Base-by-base conservation (phyloP, 2,797 vertebrate genomes). In the Podarcis lilfordi region DNA sequence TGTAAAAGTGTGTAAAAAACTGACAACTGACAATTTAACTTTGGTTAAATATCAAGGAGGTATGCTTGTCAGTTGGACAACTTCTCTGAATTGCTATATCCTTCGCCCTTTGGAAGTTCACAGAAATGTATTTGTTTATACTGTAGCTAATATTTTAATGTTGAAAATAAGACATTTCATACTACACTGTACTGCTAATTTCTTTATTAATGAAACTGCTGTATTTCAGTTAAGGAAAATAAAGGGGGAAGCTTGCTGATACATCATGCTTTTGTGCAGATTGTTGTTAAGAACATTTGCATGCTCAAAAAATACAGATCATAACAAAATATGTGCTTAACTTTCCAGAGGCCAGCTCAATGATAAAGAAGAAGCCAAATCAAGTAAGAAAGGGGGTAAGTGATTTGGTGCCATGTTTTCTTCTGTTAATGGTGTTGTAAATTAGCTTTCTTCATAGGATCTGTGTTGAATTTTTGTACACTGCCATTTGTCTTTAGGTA, bases 361-460 rank as follows among this genome's bases (percentile, higher is more conserved):
- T 99, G 84, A 95, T 99, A 69, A 99, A 98, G 95, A 99, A 99
- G 97, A 99, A 99, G 74, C 97, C 98, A 25, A 91, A 95, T 78
- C 94, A 97, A 91, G 92, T 96, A 79, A 99, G 98, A 96, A 99
- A 98, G 94, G 97, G 98, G 10, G 99, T 99, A 96, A 85, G 98
- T 96, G 8, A 35, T 27, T 64, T 2, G 29, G 6, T 68, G 5
- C 15, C 68, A 21, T 35, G 23, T 35, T 35, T 61, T 72, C 55
- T 17, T 71, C 21, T 69, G 5, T 43, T 32, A 43, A 19, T 37
- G 19, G n/a, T 6, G 29, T 43, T 80, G 69, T 71, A 29, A 71
- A 71, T 29, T 11, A 15, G 27, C 1, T 71, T n/a, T 71, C 11
- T 71, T 9, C 11, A 9, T 29, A 29, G 25, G 69, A n/a, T 27